Evolutionary conservation across 2,888 invertebrate genomes (phyloP).

Genomic region (Notodonta dromedarius): DNA sequence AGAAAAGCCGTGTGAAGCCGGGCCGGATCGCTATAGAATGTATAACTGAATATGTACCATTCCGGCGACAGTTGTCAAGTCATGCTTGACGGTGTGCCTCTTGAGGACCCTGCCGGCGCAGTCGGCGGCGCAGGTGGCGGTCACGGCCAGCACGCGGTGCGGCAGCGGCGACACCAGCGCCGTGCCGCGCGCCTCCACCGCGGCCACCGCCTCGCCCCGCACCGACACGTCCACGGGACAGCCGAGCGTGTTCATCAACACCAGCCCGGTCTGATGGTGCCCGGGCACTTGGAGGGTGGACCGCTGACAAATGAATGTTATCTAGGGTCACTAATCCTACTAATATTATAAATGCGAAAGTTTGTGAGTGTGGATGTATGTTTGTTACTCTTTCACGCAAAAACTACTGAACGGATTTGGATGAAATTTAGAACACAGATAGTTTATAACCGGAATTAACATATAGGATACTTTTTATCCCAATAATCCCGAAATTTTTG

Average conservation of each 20-base stretch:
- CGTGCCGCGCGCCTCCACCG: slow-evolving; percentile 67
- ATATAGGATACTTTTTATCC: no score
- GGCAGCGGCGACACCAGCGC: slow-evolving; percentile 70
- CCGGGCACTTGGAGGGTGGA: slow-evolving; percentile 73
- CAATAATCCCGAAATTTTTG: no score
- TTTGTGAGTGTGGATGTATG: no score
- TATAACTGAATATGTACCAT: slow-evolving; percentile 49
- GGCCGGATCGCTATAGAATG: no score
- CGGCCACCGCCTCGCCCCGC: slow-evolving; percentile 58
- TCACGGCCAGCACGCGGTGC: slow-evolving; percentile 47
- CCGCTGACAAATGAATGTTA: slow-evolving; percentile 46
- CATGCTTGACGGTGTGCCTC: slow-evolving; percentile 41
- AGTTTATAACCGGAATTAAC: no score
- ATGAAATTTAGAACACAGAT: no score
- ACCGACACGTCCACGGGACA: slow-evolving; percentile 79
- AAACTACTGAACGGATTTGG: no score
- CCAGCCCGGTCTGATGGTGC: slow-evolving; percentile 78
- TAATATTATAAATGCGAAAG: no score
- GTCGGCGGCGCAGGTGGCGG: slow-evolving; percentile 49
- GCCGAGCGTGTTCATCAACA: slow-evolving; percentile 86
- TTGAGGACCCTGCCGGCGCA: slow-evolving; percentile 71
- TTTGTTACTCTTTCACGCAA: no score
- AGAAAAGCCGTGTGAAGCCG: no score
- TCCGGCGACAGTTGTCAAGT: slow-evolving; percentile 58
- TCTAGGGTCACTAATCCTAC: not conserved